Evolutionary conservation across 2,888 invertebrate species (phyloP).

Genomic region (Xestia c-nigrum): DNA sequence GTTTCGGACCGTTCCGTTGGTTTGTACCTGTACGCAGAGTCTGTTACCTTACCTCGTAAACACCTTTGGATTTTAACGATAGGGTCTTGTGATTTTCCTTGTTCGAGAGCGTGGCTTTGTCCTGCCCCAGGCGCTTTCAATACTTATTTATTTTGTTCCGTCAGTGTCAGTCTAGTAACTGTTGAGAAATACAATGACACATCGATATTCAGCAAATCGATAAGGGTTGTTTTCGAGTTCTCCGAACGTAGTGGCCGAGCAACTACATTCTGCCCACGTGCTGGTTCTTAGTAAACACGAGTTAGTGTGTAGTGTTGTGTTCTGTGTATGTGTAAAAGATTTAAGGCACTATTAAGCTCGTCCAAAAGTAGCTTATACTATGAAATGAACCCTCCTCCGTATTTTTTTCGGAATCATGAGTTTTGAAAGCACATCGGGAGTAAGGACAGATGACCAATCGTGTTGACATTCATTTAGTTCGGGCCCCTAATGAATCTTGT

Average conservation of each 20-base stretch:
- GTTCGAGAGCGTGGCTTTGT: neutral
- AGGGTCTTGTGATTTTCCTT: neutral
- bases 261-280: neutral
- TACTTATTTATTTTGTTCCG: neutral
- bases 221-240: conserved; percentile 16
- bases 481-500: too few species aligned
- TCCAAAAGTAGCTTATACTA: too few species aligned
- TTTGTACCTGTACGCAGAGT: neutral
- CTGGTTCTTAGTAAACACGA: conserved; percentile 6
- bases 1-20: neutral
- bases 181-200: conserved; percentile 12
- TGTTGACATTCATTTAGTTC: too few species aligned
- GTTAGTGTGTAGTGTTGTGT: neutral
- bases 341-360: neutral
- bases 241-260: conserved; percentile 19
- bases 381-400: too few species aligned
- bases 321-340: neutral
- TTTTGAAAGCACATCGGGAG: too few species aligned
- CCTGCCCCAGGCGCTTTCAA: neutral
- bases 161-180: neutral
- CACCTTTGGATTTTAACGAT: neutral
- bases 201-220: conserved; percentile 24
- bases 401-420: too few species aligned
- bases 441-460: too few species aligned
- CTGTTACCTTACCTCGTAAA: neutral